A percentile compares a stretch with the other conserved stretches of the same genome.
Conservation (phyloP, 2,797 vertebrate genomes). For the Syndactyla subalaris region DNA sequence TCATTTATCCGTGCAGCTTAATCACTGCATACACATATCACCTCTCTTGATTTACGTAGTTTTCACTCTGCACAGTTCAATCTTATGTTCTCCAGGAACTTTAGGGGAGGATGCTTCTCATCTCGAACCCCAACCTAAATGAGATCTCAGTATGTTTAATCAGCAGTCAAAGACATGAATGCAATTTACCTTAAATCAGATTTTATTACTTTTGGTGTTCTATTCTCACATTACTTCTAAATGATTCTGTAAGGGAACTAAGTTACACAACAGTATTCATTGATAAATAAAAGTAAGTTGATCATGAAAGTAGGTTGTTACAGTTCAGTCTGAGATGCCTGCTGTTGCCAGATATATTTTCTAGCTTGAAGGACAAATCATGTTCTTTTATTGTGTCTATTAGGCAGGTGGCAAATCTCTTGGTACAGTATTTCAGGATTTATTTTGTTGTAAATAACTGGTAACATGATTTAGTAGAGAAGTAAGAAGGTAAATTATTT, state of each 20-base stretch:
- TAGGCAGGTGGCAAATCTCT: background rate
- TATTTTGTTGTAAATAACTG: constrained; percentile 3
- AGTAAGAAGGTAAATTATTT: background rate
- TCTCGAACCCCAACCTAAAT: background rate
- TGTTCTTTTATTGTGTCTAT: background rate
- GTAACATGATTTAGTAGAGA: background rate
- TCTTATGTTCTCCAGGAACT: background rate
- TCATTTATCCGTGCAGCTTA: background rate
- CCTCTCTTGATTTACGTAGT: background rate
- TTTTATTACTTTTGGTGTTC: background rate
- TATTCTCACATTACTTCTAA: background rate
- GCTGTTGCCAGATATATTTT: background rate
- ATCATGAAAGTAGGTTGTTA: background rate
- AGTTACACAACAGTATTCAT: background rate
- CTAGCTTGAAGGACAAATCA: background rate
- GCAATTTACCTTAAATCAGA: background rate
- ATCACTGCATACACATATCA: background rate
- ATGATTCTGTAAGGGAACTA: background rate
- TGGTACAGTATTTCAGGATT: background rate
- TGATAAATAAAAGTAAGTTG: background rate
- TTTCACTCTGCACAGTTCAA: background rate
- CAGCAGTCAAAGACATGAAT: background rate
- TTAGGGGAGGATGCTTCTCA: background rate
- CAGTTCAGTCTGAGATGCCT: background rate
- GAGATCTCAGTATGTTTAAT: background rate